phyloP scores from a whole-genome alignment of 2,797 vertebrate genomes.

The Prunella strophiata region DNA sequence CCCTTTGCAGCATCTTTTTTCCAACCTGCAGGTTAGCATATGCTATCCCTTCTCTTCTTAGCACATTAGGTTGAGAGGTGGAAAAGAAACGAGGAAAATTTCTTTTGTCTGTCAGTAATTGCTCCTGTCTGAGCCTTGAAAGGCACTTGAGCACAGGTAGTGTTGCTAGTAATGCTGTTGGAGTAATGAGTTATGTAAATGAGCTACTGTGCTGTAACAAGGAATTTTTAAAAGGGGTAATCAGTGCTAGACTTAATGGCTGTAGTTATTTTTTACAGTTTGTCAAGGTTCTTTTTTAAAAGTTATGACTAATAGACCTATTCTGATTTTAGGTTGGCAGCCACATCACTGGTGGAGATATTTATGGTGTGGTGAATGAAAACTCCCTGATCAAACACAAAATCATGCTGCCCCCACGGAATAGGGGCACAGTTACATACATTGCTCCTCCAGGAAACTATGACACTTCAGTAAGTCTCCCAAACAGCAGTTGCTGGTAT shows the following conservation, averaged over 20 bases:
- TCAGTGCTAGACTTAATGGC: constrained; percentile 15
- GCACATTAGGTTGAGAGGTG: not conserved
- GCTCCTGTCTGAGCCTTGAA: not conserved
- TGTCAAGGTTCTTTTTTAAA: not conserved
- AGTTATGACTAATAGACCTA: constrained; percentile 1
- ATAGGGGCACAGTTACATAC: constrained; percentile 93
- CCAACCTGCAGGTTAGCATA: not conserved
- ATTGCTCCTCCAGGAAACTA: constrained; percentile 92
- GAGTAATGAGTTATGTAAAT: constrained; percentile 13
- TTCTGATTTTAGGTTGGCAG: constrained; percentile 82
- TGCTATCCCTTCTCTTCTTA: not conserved
- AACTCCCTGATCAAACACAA: constrained; percentile 95
- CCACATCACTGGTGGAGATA: constrained; percentile 94
- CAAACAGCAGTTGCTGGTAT: not conserved
- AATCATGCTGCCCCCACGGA: constrained; percentile 94
- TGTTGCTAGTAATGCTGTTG: not conserved
- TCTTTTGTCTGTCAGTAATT: not conserved
- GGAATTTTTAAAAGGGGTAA: not conserved
- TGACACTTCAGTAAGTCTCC: constrained; percentile 82
- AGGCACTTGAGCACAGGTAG: not conserved
- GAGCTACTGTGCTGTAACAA: not conserved
- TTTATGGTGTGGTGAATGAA: constrained; percentile 85
- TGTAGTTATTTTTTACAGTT: not conserved
- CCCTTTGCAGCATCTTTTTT: not conserved
- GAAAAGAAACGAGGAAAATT: not conserved